Base-by-base conservation (phyloP, 2,113 vertebrate species). In the Pterocles gutturalis region DNA sequence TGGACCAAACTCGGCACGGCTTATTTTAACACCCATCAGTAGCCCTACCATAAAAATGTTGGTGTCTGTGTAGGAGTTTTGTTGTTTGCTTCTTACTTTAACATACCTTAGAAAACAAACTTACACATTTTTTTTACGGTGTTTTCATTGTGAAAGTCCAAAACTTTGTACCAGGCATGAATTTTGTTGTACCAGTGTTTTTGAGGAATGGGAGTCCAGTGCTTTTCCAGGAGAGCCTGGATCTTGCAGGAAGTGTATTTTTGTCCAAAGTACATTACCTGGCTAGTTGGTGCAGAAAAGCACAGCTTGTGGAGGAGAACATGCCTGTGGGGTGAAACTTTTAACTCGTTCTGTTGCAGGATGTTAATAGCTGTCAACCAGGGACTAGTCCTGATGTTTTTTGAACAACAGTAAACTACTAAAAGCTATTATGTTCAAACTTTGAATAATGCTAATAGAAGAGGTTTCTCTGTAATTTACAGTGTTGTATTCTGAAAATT, bases 51-150 rank as follows among this genome's bases (percentile, higher is more conserved):
- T 60, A 6, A 57, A 77, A 85, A n/a, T 19, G 4, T 25, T 54
- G 28, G 1, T 76, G 25, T 28, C 57, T 45, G 1, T n/a, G 28
- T 13, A 41, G 21, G 33, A 66, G 14, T 76, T 79, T n/a, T 31
- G 48, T 49, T 79, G 10, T n/a, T 92, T 83, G 2, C 29, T 92
- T 84, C 19, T 75, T 87, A 10, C 14, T 54, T 71, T 33, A 71
- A 49, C 11, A 38, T 5, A 26, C 20, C 9, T 83, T 66, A 60
- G 34, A 65, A 83, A 51, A 1, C 5, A 53, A 70, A 33, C 10
- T 43, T 33, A 5, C 1, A 17, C 51, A 1, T 1, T 17, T 25
- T 48, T 57, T 65, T 65, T 10, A 3, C 46, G 22, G 2, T 15
- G 8, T 64, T 64, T 67, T 46, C 5, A 54, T 43, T 38, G 7